A percentile compares a stretch with the other conserved stretches of the same genome.
These are phyloP conservation scores for Stenurella melanura DNA, from an alignment of 2,888 invertebrate species.

Conservation along the genomic window DNA sequence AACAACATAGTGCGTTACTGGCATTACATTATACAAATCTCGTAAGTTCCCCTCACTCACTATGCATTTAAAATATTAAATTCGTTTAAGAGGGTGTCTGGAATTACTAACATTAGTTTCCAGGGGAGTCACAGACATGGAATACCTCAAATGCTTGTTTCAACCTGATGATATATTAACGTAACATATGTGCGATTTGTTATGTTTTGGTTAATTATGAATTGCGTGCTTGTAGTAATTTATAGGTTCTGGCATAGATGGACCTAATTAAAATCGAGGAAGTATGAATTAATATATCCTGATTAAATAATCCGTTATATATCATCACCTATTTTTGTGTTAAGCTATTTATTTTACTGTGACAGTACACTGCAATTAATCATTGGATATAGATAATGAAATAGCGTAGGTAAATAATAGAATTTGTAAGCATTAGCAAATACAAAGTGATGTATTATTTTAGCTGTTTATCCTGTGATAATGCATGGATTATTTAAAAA, in stretches of 20 bases:
- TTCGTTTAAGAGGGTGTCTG: slow-evolving; percentile 50
- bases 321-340: slow-evolving; percentile 7
- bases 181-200: slow-evolving; percentile 64
- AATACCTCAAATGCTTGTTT: slow-evolving; percentile 54
- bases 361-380: background rate
- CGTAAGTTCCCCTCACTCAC: slow-evolving; percentile 1
- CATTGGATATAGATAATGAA: background rate
- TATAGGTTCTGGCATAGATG: slow-evolving; percentile 28
- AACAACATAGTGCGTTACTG: background rate
- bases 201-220: slow-evolving; percentile 63
- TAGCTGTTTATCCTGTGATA: too few relatives aligned
- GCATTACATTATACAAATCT: slow-evolving; percentile 30
- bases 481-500: too few relatives aligned
- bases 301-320: slow-evolving; percentile 9
- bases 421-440: background rate
- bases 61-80: slow-evolving; percentile 36
- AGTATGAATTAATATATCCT: slow-evolving; percentile 28
- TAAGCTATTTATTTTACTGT: background rate
- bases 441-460: too few relatives aligned
- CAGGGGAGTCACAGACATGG: slow-evolving; percentile 50
- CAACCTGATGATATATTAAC: slow-evolving; percentile 60
- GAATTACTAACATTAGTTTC: slow-evolving; percentile 53
- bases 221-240: slow-evolving; percentile 40
- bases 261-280: slow-evolving; percentile 40
- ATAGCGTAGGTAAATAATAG: background rate